Evolutionary conservation across 2,113 vertebrate genomes (phyloP).

Genomic region (Vidua macroura): DNA sequence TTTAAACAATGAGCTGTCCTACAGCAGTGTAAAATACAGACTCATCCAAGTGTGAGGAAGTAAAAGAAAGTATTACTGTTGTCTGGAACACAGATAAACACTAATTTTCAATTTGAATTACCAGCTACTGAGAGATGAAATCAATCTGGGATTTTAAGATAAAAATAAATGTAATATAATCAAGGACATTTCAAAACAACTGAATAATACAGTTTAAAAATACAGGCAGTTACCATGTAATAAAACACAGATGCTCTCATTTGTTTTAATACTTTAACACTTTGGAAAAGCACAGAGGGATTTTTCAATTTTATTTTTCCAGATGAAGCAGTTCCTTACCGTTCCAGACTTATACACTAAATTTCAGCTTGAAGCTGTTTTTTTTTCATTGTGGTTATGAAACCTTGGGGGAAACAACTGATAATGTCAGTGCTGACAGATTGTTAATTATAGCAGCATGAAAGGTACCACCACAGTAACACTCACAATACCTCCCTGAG

Average conservation of each 20-base stretch:
- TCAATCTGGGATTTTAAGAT: background rate
- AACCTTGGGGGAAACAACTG: conserved; percentile 29
- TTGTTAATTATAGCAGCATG: conserved; percentile 16
- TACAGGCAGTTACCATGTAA: background rate
- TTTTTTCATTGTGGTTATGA: background rate
- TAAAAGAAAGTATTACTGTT: background rate
- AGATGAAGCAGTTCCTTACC: background rate
- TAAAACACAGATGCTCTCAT: background rate
- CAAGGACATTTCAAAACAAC: background rate
- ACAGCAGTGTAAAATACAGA: background rate
- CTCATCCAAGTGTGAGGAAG: background rate
- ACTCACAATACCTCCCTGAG: background rate
- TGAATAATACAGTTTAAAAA: background rate
- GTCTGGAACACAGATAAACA: background rate
- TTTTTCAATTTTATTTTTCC: background rate
- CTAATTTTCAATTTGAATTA: background rate
- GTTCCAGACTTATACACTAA: background rate
- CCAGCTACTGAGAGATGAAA: background rate
- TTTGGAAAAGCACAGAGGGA: background rate
- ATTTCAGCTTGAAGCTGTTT: background rate
- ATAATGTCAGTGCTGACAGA: conserved; percentile 28
- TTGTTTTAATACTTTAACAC: background rate
- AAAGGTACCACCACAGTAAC: background rate
- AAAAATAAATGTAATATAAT: background rate
- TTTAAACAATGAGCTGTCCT: background rate